phyloP scores from a whole-genome alignment of 2,113 vertebrate genomes.

The Eupsittula cactorum region DNA sequence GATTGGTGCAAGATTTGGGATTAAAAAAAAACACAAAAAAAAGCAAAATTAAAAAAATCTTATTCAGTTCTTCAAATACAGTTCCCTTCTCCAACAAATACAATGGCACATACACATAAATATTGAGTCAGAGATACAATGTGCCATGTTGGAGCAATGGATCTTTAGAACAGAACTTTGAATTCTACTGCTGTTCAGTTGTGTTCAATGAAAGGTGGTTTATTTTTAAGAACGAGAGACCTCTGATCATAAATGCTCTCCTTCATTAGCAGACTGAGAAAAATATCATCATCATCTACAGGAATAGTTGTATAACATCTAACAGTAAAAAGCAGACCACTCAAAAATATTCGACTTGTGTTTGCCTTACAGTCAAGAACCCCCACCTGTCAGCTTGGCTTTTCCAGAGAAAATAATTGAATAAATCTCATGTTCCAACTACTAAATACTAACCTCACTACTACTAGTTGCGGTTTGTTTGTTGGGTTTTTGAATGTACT shows the following conservation, averaged over 20 bases:
- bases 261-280: background rate
- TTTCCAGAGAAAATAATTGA: background rate
- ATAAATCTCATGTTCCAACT: background rate
- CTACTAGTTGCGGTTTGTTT: background rate
- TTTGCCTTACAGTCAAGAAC: background rate
- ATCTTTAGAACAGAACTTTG: background rate
- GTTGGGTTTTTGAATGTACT: background rate
- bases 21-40: background rate
- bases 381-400: background rate
- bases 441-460: background rate
- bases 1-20: background rate
- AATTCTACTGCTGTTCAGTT: background rate
- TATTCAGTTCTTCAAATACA: background rate
- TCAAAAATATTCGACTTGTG: background rate
- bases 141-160: background rate
- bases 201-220: background rate
- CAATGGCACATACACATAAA: background rate
- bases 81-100: background rate
- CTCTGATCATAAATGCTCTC: background rate
- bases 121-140: background rate
- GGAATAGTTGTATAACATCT: background rate
- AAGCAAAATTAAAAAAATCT: background rate
- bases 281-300: background rate
- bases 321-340: background rate
- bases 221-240: background rate